These are phyloP conservation scores for Rhinoderma darwinii DNA, from an alignment of 2,113 vertebrate species.

Conservation along the genomic window DNA sequence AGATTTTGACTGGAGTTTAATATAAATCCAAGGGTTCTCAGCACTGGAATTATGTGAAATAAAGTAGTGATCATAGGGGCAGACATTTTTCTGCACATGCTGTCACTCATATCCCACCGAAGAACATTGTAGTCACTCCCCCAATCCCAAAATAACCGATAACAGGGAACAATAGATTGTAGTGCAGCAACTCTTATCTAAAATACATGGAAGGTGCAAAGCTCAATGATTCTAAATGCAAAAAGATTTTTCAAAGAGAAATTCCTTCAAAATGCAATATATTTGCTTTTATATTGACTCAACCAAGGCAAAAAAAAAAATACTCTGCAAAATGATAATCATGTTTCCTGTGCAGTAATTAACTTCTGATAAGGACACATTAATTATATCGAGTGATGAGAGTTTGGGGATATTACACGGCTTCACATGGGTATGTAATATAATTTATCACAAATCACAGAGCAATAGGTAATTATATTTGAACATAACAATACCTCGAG, in stretches of 20 bases:
- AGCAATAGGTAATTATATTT: conserved; percentile 40
- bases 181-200: not conserved
- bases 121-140: not conserved
- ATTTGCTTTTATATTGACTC: conserved; percentile 22
- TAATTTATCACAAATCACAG: conserved; percentile 41
- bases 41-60: not conserved
- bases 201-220: not conserved
- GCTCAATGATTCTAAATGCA: not conserved
- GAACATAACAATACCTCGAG: conserved; percentile 22
- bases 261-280: not conserved
- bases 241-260: not conserved
- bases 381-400: conserved; percentile 39
- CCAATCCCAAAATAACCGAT: not conserved
- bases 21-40: not conserved
- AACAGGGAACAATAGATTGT: not conserved
- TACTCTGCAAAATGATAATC: conserved; percentile 30
- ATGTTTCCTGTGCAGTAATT: conserved; percentile 46
- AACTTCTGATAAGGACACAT: conserved; percentile 43
- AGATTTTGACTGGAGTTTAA: too few species aligned
- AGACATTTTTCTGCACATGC: not conserved
- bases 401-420: conserved; percentile 40
- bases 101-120: not conserved
- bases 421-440: conserved; percentile 43
- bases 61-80: not conserved
- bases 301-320: conserved; percentile 3